Evolutionary conservation across 2,797 vertebrate species (phyloP).

Genomic region (Eurystomus glaucurus): DNA sequence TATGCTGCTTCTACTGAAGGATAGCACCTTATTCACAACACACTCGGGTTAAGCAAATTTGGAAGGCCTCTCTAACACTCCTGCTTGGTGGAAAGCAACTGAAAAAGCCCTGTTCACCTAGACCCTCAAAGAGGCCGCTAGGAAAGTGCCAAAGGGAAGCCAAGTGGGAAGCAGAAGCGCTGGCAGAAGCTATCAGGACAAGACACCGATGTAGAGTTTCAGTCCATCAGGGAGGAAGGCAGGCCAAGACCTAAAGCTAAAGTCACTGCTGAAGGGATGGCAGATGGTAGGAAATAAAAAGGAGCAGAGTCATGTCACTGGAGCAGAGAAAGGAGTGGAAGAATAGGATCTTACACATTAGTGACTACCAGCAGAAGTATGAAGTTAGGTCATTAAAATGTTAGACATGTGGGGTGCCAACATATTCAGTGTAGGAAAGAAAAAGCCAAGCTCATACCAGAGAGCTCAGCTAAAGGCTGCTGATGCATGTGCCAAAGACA

Average conservation of each 20-base stretch:
- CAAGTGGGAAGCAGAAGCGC: background rate
- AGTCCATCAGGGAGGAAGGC: background rate
- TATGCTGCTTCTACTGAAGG: background rate
- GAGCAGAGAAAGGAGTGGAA: background rate
- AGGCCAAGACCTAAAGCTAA: background rate
- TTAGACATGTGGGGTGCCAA: background rate
- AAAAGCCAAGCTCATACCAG: background rate
- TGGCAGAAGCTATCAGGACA: background rate
- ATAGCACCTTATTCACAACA: background rate
- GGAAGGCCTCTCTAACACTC: background rate
- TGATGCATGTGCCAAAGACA: background rate
- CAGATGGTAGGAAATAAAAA: background rate
- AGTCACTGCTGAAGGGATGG: background rate
- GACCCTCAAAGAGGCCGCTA: background rate
- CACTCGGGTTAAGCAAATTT: background rate
- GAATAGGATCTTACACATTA: background rate
- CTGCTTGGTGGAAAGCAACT: background rate
- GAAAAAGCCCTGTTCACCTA: background rate
- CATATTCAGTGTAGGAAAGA: background rate
- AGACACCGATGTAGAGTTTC: background rate
- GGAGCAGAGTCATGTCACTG: background rate
- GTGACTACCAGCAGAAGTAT: background rate
- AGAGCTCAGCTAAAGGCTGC: constrained; percentile 1
- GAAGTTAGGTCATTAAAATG: background rate
- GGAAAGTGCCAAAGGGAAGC: background rate